A percentile compares a stretch with the other conserved stretches of the same genome.
These are phyloP conservation scores for Drosophila tanythrix DNA, from an alignment of 2,888 invertebrate genomes.

Conservation along the genomic window DNA sequence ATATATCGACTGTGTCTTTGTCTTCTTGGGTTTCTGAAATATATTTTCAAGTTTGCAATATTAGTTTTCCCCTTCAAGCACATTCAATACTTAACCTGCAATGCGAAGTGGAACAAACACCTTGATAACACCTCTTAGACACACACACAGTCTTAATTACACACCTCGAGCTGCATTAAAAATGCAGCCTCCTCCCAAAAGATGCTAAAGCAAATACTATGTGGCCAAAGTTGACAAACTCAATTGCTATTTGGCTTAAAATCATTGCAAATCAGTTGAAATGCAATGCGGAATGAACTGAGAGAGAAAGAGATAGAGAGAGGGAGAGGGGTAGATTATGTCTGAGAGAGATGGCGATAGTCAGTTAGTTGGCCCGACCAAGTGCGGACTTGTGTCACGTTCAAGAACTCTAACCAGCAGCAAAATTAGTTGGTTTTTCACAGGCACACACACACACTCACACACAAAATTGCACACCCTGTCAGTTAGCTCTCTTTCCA, in stretches of 20 bases:
- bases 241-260: conserved; percentile 76
- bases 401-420: conserved; percentile 76
- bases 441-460: conserved; percentile 16
- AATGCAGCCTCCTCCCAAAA: neutral
- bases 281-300: conserved; percentile 46
- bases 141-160: neutral
- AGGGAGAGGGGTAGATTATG: neutral
- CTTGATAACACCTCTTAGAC: neutral
- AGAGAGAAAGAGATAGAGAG: neutral
- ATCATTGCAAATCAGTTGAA: conserved; percentile 76
- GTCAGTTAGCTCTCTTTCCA: conserved; percentile 13
- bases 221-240: conserved; percentile 49
- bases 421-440: conserved; percentile 77
- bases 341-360: conserved; percentile 11
- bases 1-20: neutral
- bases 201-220: neutral
- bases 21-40: neutral
- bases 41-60: neutral
- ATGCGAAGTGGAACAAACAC: neutral
- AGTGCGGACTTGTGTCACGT: conserved; percentile 79
- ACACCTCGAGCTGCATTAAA: neutral
- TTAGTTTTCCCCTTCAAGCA: neutral
- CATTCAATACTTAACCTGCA: neutral
- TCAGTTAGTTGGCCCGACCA: conserved; percentile 51
- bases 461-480: conserved; percentile 5